Conservation (phyloP, 2,888 invertebrate species). For the Phymatocera aterrima region DNA sequence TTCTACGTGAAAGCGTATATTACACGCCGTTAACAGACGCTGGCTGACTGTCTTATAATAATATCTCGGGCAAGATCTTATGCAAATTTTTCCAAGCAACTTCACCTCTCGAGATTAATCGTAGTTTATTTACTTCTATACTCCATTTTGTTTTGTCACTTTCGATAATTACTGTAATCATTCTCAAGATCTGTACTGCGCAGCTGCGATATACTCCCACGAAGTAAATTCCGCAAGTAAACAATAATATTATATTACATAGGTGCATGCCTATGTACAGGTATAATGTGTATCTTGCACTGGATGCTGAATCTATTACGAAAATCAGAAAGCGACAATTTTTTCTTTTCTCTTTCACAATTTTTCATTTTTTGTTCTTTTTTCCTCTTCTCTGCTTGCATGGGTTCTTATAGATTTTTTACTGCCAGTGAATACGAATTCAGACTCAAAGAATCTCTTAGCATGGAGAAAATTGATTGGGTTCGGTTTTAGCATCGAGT, state of each 20-base stretch:
- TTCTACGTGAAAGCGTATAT: slow-evolving; percentile 46
- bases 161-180: slow-evolving; percentile 36
- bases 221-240: background rate
- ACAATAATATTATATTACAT: no score
- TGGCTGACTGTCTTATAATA: slow-evolving; percentile 44
- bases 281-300: background rate
- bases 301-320: background rate
- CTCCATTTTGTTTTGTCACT: slow-evolving; percentile 31
- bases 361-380: no score
- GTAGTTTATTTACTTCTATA: slow-evolving; percentile 17
- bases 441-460: background rate
- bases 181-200: slow-evolving; percentile 4
- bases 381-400: no score
- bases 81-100: slow-evolving; percentile 39
- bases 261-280: no score
- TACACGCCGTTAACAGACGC: slow-evolving; percentile 42
- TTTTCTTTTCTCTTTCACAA: background rate
- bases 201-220: background rate
- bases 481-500: background rate
- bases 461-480: background rate
- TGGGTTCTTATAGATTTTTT: background rate
- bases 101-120: slow-evolving; percentile 18
- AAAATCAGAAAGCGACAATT: background rate
- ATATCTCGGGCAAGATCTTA: slow-evolving; percentile 40
- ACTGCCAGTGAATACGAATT: background rate